phyloP scores from a whole-genome alignment of 2,888 invertebrate genomes.

The Lasius platythorax region DNA sequence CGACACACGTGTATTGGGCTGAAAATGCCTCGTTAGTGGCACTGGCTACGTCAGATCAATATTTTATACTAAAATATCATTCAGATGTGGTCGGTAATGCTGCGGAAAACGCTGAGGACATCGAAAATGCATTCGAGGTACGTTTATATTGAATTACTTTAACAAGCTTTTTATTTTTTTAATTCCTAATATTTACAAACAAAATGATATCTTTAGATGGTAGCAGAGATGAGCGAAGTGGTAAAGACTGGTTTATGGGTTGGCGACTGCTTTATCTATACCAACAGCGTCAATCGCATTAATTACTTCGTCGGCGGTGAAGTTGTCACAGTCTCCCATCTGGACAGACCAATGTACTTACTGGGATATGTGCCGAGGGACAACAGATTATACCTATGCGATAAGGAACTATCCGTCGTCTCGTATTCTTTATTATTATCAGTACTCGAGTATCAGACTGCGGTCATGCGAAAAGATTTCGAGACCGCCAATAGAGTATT shows the following conservation, averaged over 20 bases:
- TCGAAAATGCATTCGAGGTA: conserved; percentile 98
- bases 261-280: conserved; percentile 99
- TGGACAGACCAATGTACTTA: conserved; percentile 98
- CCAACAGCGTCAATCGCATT: conserved; percentile 98
- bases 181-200: conserved; percentile 56
- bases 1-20: conserved; percentile 97
- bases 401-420: conserved; percentile 98
- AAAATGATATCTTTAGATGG: conserved; percentile 87
- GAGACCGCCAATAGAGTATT: conserved; percentile 97
- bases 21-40: conserved; percentile 98
- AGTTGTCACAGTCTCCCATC: conserved; percentile 98
- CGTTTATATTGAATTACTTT: neutral
- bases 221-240: conserved; percentile 95
- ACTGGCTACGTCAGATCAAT: conserved; percentile 97
- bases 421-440: conserved; percentile 97
- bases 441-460: conserved; percentile 99
- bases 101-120: conserved; percentile 91
- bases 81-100: conserved; percentile 93
- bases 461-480: conserved; percentile 99
- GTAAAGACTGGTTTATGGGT: conserved; percentile 99
- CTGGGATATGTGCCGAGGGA: conserved; percentile 98
- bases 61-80: conserved; percentile 97
- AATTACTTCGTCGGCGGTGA: conserved; percentile 99
- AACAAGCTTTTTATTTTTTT: neutral
- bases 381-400: conserved; percentile 97